Conservation (phyloP, 1,140 invertebrate genomes). For the Conus ventricosus region DNA sequence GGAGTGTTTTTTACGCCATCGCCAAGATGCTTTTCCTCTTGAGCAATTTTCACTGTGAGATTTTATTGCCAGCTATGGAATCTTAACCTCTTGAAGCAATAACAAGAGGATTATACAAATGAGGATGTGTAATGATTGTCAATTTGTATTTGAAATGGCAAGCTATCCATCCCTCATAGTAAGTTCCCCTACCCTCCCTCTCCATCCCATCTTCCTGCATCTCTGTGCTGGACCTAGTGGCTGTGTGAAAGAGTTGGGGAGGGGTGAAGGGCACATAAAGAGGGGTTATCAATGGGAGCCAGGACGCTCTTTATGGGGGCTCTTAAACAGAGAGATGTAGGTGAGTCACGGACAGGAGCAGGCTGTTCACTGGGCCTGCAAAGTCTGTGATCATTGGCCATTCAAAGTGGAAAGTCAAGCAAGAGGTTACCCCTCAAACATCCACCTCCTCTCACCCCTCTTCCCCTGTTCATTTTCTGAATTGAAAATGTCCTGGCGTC, state of each 20-base stretch:
- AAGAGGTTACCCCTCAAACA: background rate
- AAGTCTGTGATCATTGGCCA: background rate
- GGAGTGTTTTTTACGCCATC: background rate
- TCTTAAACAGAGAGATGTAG: background rate
- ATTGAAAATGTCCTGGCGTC: too few species aligned
- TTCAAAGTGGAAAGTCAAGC: background rate
- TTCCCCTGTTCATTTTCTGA: too few species aligned
- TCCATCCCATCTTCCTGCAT: too few species aligned
- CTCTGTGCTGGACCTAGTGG: background rate
- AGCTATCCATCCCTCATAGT: background rate
- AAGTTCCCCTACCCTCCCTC: too few species aligned
- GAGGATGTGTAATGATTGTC: background rate
- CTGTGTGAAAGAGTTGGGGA: background rate
- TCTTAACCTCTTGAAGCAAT: background rate
- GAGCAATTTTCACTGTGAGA: background rate
- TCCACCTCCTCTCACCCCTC: too few species aligned
- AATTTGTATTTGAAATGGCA: conserved; percentile 28
- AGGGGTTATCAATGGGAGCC: background rate
- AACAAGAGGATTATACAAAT: conserved; percentile 30
- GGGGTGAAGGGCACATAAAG: conserved; percentile 26
- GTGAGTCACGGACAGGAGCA: conserved; percentile 4
- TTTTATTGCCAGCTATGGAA: background rate
- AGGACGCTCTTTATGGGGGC: conserved; percentile 9
- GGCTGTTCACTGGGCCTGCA: background rate
- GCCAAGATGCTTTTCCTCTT: background rate